These are phyloP conservation scores for Ciconia maguari DNA, from an alignment of 2,113 vertebrate species.

Conservation along the genomic window DNA sequence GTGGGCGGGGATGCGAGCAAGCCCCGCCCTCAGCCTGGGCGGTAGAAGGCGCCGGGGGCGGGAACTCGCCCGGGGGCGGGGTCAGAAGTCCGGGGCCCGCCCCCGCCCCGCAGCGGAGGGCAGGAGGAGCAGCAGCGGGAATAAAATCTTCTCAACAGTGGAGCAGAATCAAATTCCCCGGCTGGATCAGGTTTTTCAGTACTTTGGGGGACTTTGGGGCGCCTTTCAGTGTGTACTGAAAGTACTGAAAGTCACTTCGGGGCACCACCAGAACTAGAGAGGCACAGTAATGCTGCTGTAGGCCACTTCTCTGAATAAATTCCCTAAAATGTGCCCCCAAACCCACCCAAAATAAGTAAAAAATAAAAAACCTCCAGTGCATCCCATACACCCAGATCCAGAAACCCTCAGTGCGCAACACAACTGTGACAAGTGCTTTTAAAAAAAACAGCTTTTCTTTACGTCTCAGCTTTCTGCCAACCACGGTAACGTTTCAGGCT, in stretches of 20 bases:
- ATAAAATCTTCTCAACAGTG: rapidly evolving
- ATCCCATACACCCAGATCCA: not conserved
- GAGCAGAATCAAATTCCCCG: rapidly evolving
- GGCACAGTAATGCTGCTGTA: rapidly evolving
- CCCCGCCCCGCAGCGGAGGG: not conserved
- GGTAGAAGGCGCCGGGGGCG: not conserved
- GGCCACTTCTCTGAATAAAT: rapidly evolving
- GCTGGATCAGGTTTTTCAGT: rapidly evolving
- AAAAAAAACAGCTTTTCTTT: not conserved
- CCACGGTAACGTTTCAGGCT: rapidly evolving
- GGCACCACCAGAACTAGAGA: rapidly evolving
- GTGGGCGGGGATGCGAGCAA: not conserved
- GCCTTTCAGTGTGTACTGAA: too few relatives aligned
- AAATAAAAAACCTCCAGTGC: rapidly evolving
- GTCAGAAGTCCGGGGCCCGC: too few relatives aligned
- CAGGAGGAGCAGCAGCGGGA: rapidly evolving
- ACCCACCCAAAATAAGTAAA: not conserved
- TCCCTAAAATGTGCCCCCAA: not conserved
- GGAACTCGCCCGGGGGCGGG: not conserved
- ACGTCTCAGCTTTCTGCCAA: rapidly evolving
- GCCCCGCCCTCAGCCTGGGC: not conserved
- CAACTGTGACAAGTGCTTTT: rapidly evolving
- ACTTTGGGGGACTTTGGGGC: too few relatives aligned
- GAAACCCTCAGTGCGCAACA: not conserved
- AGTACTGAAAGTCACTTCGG: too few relatives aligned